Evolutionary conservation across 37 sponge, comb jelly and placozoan genomes (phyloP), one percentile per base, ranked within the genome.

Genomic region (Axinella damicornis): DNA sequence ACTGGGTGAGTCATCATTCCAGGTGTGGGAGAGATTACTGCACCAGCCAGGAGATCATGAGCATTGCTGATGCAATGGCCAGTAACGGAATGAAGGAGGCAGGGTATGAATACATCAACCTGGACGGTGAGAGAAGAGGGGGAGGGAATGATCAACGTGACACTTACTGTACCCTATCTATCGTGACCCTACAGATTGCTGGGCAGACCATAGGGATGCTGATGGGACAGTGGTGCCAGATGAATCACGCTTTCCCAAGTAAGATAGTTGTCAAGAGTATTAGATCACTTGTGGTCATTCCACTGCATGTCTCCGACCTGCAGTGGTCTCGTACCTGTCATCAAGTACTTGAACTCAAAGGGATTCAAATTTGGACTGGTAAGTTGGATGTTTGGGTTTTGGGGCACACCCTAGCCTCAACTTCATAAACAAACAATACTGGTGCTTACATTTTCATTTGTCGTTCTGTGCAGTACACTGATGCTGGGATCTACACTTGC

Each of bases 301-400:
- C n/a, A n/a, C n/a, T n/a, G n/a, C n/a, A n/a, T n/a, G n/a, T n/a
- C n/a, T n/a, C n/a, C n/a, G n/a, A n/a, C n/a, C n/a, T 85, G 41
- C 57, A 94, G 94, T 78, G 94, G 94, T 0, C 57, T 94, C 19
- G 73, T 25, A 31, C 88, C 85, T 58, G 85, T 91, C 2, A 73
- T 94, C 17, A 65, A 87, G 46, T 87, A 94, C 69, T 76, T 94
- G 39, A 90, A 94, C 55, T 57, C 76, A 37, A 94, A 94, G 68
- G 95, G 95, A 41, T 84, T 94, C 74, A 94, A 94, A 36, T 94
- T 94, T 85, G 95, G 95, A 30, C 77, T 94, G 69, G 94, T 94
- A 73, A 86, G 81, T 79, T 46, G 46, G 9, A 46, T 4, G 4
- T 9, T 46, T 9, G 6, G 9, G 9, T 9, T 4, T 4, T 46